Conservation (phyloP, 2,797 vertebrate species). For the Malurus leucopterus region DNA sequence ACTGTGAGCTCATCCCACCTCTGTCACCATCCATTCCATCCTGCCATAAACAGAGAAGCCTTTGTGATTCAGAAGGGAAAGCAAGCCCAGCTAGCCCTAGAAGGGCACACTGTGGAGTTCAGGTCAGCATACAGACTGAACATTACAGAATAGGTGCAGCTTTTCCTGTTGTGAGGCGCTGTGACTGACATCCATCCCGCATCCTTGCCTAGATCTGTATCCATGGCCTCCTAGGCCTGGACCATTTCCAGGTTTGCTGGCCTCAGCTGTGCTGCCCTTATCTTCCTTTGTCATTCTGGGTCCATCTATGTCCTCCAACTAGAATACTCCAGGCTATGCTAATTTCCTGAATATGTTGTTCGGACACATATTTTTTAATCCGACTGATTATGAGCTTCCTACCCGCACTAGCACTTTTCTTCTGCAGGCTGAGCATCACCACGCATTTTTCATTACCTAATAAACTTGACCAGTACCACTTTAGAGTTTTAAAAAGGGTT, state of each 20-base stretch:
- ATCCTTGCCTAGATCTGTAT: neutral
- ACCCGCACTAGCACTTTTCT: neutral
- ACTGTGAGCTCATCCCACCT: neutral
- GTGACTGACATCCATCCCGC: neutral
- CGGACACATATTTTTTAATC: neutral
- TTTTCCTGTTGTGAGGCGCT: neutral
- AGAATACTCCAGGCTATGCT: neutral
- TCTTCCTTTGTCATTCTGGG: neutral
- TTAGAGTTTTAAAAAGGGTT: neutral
- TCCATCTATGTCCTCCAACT: neutral
- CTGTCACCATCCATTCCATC: neutral
- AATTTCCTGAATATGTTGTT: neutral
- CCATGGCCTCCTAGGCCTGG: neutral
- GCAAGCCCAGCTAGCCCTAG: neutral
- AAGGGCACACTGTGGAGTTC: neutral
- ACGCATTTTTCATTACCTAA: neutral
- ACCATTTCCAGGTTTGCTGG: neutral
- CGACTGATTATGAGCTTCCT: neutral
- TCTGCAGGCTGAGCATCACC: neutral
- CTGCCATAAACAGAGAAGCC: neutral
- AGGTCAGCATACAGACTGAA: neutral
- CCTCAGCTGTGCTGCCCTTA: neutral
- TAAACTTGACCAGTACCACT: neutral
- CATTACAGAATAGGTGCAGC: neutral
- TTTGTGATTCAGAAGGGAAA: neutral